Conservation (phyloP, 2,888 invertebrate genomes). For the Tipula helvola region DNA sequence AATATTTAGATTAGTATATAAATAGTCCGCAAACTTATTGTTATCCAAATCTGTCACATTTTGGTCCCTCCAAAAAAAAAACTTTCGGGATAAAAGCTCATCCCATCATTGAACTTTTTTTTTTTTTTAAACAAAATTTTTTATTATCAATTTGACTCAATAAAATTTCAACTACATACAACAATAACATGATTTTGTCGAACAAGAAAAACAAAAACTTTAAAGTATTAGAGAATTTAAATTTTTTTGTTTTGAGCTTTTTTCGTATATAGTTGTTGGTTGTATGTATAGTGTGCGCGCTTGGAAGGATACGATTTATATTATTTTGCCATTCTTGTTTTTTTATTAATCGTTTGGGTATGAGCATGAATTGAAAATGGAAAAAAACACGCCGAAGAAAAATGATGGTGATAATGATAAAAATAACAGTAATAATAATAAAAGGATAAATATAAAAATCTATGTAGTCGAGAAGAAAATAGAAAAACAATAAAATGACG, state of each 20-base stretch:
- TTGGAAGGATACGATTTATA: not conserved
- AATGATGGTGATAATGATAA: not conserved
- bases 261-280: not conserved
- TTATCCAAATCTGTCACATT: not conserved
- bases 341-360: not conserved
- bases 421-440: not conserved
- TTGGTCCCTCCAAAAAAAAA: not conserved
- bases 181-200: not conserved
- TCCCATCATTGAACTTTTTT: not conserved
- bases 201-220: constrained; percentile 4
- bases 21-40: not conserved
- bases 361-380: not conserved
- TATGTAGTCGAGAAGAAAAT: not conserved
- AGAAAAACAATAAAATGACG: not conserved
- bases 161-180: not conserved
- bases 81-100: not conserved
- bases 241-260: not conserved
- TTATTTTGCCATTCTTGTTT: not conserved
- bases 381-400: not conserved
- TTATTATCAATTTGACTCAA: not conserved
- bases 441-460: not conserved
- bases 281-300: not conserved
- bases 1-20: not conserved
- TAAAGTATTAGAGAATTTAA: not conserved
- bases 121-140: not conserved